Evolutionary conservation across 2,888 invertebrate species (phyloP).

Genomic region (Diplolepis rosae): DNA sequence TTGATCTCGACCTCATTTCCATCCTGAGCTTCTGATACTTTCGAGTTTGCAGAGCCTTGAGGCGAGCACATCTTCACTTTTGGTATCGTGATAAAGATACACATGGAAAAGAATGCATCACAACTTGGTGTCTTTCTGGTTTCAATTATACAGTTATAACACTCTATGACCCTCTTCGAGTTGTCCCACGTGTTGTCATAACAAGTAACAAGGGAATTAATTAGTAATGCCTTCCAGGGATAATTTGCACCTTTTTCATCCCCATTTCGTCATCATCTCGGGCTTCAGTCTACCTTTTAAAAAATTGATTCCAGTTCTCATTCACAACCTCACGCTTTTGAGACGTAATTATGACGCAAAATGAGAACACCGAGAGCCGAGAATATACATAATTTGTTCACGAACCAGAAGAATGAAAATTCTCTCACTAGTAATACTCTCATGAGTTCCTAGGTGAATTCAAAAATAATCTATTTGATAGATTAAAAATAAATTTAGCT

Average conservation of each 20-base stretch:
- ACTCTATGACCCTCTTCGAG: constrained; percentile 16
- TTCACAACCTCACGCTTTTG: constrained; percentile 16
- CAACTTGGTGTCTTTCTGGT: constrained; percentile 27
- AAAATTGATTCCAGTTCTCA: constrained; percentile 29
- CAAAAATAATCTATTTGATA: constrained; percentile 11
- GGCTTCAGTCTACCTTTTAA: constrained; percentile 24
- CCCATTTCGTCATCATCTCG: constrained; percentile 49
- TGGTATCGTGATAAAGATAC: constrained; percentile 8
- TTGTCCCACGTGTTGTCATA: constrained; percentile 35
- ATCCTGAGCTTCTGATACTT: not conserved
- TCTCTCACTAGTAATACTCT: constrained; percentile 21
- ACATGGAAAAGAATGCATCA: constrained; percentile 36
- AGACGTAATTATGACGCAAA: constrained; percentile 27
- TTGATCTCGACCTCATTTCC: not conserved
- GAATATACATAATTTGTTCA: constrained; percentile 18
- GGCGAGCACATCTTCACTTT: not conserved
- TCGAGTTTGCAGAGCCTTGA: constrained; percentile 1
- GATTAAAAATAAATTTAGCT: not conserved
- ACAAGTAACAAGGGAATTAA: constrained; percentile 53
- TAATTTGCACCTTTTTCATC: constrained; percentile 53
- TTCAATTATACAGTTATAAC: constrained; percentile 21
- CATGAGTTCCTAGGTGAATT: constrained; percentile 21
- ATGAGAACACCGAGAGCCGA: constrained; percentile 20
- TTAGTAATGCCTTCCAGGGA: constrained; percentile 55
- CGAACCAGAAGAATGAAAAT: constrained; percentile 21